Evolutionary conservation across 2,113 vertebrate genomes (phyloP).

Genomic region (Cyprinodon brontotheroides): DNA sequence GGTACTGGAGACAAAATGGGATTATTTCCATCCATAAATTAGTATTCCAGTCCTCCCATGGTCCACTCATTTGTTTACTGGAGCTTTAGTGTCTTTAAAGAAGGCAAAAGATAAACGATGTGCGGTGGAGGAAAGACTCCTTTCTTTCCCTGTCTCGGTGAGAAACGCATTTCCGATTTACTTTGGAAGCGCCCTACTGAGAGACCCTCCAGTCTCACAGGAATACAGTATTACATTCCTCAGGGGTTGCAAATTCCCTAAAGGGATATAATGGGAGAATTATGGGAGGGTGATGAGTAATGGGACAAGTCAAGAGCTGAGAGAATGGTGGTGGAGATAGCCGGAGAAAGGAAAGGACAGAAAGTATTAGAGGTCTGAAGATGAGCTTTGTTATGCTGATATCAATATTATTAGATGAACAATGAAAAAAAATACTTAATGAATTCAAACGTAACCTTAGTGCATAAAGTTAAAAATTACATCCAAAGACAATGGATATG

Average conservation of each 20-base stretch:
- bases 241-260: conserved; percentile 64
- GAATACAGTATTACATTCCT: conserved; percentile 24
- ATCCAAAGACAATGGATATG: neutral
- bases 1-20: neutral
- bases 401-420: conserved; percentile 1
- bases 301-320: conserved; percentile 55
- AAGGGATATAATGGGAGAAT: conserved; percentile 70
- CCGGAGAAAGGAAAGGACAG: conserved; percentile 12
- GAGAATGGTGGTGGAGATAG: conserved; percentile 25
- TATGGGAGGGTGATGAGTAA: conserved; percentile 62
- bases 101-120: neutral
- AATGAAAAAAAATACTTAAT: neutral
- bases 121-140: neutral
- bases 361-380: conserved; percentile 18
- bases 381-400: conserved; percentile 33
- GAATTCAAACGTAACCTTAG: neutral
- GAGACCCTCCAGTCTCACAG: neutral
- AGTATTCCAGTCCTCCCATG: neutral
- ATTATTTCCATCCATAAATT: neutral
- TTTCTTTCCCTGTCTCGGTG: neutral
- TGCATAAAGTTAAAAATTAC: neutral
- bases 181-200: neutral
- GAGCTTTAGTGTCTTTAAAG: neutral
- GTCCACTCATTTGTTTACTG: neutral
- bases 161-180: neutral